Base-by-base conservation (phyloP, 2,113 vertebrate genomes). In the Erythrocercus mccallii region DNA sequence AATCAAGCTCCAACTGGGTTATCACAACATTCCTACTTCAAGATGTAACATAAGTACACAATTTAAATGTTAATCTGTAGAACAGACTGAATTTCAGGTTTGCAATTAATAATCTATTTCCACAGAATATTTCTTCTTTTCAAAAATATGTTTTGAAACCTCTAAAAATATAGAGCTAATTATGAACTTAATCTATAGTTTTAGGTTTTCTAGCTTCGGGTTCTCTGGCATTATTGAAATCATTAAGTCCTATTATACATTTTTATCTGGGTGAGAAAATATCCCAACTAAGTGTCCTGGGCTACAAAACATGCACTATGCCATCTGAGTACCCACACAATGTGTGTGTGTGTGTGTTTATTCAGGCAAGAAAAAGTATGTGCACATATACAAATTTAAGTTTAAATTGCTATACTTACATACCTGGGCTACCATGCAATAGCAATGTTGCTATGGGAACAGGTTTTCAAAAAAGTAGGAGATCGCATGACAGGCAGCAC, bases 401-500 rank as follows among this genome's bases (percentile, higher is more conserved):
- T 66, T 78, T 60, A 23, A 72, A 68, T 87, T 76, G 64, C 61
- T 81, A 4, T 38, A 20, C 72, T 91, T 47, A 28, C 2, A 3
- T 51, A 71, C 50, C 57, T 60, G 60, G 48, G n/a, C 37, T 64
- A n/a, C 27, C 68, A 84, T 53, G 53, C 2, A 15, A 73, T 7
- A 84, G 56, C 21, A 69, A 15, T 53, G 84, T 91, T 95, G 86
- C 93, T 68, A 92, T 95, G 91, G 96, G 25, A 95, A 96, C 86
- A 81, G 42, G 33, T 61, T 95, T 76, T 57, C 51, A 54, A 61
- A 33, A 87, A 56, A 76, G 10, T 11, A 79, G 42, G 27, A 33
- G 37, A 68, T 71, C 42, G 60, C 33, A 45, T 76, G 76, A 89
- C 61, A 92, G 44, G 80, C 72, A 86, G 58, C 64, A 81, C 33